Base-by-base conservation (phyloP, 2,113 vertebrate genomes). In the Callipepla californica region DNA sequence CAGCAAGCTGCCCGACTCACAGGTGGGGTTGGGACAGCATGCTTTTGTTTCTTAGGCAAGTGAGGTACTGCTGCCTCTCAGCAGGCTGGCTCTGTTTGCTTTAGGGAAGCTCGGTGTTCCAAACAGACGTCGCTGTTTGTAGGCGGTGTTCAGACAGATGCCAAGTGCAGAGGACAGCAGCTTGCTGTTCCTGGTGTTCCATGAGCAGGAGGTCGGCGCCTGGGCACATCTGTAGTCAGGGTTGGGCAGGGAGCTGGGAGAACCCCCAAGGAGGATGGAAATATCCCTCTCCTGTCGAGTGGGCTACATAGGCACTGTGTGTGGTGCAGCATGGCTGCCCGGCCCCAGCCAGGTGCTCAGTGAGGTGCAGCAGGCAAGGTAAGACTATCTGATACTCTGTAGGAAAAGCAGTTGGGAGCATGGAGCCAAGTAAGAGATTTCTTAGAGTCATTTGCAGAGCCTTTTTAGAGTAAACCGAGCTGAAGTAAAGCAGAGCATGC, bases 271-370 rank as follows among this genome's bases (percentile, higher is more conserved):
- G 67, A 51, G 13, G 70, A 15, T 50, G 79, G 78, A 66, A 69
- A 69, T 87, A 57, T 89, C 85, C 36, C 40, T 51, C 48, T 1
- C 7, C 21, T 63, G 32, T 12, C 1, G 0, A 11, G 16, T 0
- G 11, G 53, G 6, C 30, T 11, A 0, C 74, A 65, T 65, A 38
- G 47, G 32, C 3, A 7, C 0, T 2, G 2, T 7, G 25, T 44
- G 18, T 28, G 25, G 8, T 30, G 4, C 26, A 18, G 38, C 55
- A 3, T 16, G 5, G 26, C 57, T 0, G 0, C 62, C 45, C 51
- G 42, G 66, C 32, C n/a, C 59, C 1, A 1, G 45, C 76, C n/a
- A 30, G 48, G 77, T 0, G 0, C 21, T 70, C 44, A 72, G 42
- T 21, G 73, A 28, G 70, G 40, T 61, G 26, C 80, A 82, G 10